Conservation (phyloP, 2,113 vertebrate species). For the Microtus richardsoni region DNA sequence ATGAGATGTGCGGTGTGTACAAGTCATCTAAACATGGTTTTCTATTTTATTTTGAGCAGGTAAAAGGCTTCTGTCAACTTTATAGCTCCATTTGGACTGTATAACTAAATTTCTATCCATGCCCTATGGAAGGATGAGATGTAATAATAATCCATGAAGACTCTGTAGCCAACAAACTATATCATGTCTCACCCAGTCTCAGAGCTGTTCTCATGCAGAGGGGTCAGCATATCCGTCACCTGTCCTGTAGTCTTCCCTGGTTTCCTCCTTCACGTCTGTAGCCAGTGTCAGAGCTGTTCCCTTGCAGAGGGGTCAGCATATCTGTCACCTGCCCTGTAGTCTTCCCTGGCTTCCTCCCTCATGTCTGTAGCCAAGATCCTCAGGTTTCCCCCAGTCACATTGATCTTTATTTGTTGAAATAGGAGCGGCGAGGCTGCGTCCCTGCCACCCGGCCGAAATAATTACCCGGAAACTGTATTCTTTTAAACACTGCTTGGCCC, state of each 20-base stretch:
- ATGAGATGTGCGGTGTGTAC: too few species aligned
- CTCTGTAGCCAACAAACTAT: not conserved
- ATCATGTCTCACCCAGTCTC: not conserved
- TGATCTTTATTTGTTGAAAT: too few species aligned
- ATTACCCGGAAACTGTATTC: too few species aligned
- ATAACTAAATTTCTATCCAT: not conserved
- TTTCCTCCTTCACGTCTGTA: not conserved
- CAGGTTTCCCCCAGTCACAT: not conserved
- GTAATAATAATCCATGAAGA: not conserved
- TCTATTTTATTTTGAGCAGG: not conserved
- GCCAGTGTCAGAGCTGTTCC: not conserved
- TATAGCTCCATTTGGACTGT: not conserved
- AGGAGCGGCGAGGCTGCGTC: too few species aligned
- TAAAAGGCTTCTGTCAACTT: not conserved
- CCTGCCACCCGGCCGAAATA: too few species aligned
- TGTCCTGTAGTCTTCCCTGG: not conserved
- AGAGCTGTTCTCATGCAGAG: not conserved
- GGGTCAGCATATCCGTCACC: not conserved
- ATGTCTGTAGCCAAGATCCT: not conserved
- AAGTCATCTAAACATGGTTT: not conserved
- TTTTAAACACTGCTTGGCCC: too few species aligned
- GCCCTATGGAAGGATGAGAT: not conserved
- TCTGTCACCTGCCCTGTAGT: not conserved
- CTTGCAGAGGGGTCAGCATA: not conserved
- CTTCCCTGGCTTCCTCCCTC: not conserved